Percentiles rank a stretch among this genome's conserved stretches.
These are phyloP conservation scores for Grantiella picta DNA, from an alignment of 2,113 vertebrate genomes.

Conservation along the genomic window DNA sequence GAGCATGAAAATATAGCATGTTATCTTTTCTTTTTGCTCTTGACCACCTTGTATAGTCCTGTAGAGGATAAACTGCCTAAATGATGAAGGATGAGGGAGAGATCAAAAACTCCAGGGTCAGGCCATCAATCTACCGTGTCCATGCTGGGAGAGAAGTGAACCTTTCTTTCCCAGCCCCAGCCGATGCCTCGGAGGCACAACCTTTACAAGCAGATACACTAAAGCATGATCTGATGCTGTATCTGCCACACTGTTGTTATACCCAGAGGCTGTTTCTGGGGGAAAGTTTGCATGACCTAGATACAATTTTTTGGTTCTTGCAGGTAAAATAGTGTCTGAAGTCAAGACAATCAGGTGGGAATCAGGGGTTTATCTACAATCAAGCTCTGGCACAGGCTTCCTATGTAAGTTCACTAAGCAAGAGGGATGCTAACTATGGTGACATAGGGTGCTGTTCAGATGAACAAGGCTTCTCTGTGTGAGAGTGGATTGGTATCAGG, in stretches of 20 bases:
- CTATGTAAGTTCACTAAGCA: neutral
- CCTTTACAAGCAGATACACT: neutral
- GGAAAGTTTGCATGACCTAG: neutral
- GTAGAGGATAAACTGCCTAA: neutral
- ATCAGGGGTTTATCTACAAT: neutral
- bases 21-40: neutral
- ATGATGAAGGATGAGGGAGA: neutral
- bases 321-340: neutral
- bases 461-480: neutral
- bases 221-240: neutral
- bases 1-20: neutral
- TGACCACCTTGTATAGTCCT: neutral
- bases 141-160: neutral
- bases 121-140: neutral
- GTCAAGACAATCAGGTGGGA: neutral
- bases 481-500: neutral
- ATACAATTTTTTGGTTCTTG: conserved; percentile 1
- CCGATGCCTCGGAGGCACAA: neutral
- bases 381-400: neutral
- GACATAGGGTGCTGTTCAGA: neutral
- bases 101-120: neutral
- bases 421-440: neutral
- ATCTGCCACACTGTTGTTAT: conserved; percentile 7
- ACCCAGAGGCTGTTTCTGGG: conserved; percentile 29
- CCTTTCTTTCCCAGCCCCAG: neutral